Evolutionary conservation across 30 jellyfish, hydroid and myxozoan species (phyloP).

Genomic region (Pseudorhiza aurosa): DNA sequence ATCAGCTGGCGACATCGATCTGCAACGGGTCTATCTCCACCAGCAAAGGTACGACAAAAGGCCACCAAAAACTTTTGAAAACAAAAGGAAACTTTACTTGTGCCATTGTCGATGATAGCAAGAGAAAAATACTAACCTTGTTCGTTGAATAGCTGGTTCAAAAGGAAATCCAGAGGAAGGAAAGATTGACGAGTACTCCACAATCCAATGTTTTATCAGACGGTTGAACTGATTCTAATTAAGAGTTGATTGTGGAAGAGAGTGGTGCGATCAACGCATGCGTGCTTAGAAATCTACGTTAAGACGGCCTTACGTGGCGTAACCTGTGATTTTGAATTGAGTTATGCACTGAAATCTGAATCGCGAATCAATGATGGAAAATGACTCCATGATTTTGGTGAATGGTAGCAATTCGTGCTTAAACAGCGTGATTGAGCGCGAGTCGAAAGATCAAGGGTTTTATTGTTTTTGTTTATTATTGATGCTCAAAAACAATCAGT

Average conservation of each 20-base stretch:
- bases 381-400: slow-evolving; percentile 71
- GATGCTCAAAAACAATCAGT: slow-evolving; percentile 45
- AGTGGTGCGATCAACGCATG: slow-evolving; percentile 78
- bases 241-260: slow-evolving; percentile 62
- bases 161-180: slow-evolving; percentile 18
- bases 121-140: slow-evolving; percentile 56
- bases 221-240: slow-evolving; percentile 66
- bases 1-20: neutral
- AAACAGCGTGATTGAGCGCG: slow-evolving; percentile 55
- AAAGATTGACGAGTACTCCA: slow-evolving; percentile 6
- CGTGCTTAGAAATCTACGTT: slow-evolving; percentile 58
- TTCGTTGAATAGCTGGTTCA: slow-evolving; percentile 15
- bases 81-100: slow-evolving; percentile 30
- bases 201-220: slow-evolving; percentile 53
- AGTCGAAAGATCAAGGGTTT: slow-evolving; percentile 47
- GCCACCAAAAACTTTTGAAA: slow-evolving; percentile 34
- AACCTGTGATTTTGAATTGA: slow-evolving; percentile 69
- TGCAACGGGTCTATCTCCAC: slow-evolving; percentile 65
- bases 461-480: slow-evolving; percentile 30
- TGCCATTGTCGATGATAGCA: slow-evolving; percentile 30
- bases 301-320: slow-evolving; percentile 85
- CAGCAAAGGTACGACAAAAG: slow-evolving; percentile 53
- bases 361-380: slow-evolving; percentile 58
- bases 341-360: slow-evolving; percentile 45
- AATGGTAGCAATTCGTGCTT: slow-evolving; percentile 40